These are phyloP conservation scores for Chiloscyllium punctatum DNA, from an alignment of 2,797 vertebrate genomes.

Conservation along the genomic window DNA sequence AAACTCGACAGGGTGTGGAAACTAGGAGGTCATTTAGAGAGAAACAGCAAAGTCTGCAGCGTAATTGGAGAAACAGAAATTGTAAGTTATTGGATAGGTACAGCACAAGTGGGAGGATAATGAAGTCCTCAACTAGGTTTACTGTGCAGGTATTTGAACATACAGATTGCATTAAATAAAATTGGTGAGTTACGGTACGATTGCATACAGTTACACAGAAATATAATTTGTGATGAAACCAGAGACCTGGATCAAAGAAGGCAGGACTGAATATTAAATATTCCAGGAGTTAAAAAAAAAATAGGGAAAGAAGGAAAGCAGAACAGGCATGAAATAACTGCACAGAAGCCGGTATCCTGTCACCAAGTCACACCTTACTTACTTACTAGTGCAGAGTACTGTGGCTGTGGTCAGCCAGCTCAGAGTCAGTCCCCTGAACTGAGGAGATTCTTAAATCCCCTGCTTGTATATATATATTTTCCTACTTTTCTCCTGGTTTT, in stretches of 20 bases:
- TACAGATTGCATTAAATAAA: neutral
- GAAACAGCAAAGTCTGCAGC: neutral
- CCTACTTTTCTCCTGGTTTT: too few species aligned
- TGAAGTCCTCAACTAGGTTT: neutral
- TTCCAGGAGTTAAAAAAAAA: too few species aligned
- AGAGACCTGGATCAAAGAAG: neutral
- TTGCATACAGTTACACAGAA: neutral
- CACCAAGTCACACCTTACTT: too few species aligned
- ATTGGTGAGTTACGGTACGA: neutral
- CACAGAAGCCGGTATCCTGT: too few species aligned
- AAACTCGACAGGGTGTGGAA: neutral
- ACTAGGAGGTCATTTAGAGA: neutral
- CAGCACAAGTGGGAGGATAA: neutral
- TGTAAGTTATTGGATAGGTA: neutral
- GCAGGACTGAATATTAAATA: too few species aligned
- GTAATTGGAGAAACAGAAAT: neutral
- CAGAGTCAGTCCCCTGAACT: too few species aligned
- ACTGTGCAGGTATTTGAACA: neutral
- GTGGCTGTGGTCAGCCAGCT: too few species aligned
- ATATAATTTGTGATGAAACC: neutral
- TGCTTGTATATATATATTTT: too few species aligned
- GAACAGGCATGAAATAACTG: too few species aligned
- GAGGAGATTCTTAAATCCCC: too few species aligned
- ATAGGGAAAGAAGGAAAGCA: too few species aligned
- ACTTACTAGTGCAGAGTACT: too few species aligned